Evolutionary conservation across 2,113 vertebrate genomes (phyloP).

Genomic region (Cnemophilus loriae): DNA sequence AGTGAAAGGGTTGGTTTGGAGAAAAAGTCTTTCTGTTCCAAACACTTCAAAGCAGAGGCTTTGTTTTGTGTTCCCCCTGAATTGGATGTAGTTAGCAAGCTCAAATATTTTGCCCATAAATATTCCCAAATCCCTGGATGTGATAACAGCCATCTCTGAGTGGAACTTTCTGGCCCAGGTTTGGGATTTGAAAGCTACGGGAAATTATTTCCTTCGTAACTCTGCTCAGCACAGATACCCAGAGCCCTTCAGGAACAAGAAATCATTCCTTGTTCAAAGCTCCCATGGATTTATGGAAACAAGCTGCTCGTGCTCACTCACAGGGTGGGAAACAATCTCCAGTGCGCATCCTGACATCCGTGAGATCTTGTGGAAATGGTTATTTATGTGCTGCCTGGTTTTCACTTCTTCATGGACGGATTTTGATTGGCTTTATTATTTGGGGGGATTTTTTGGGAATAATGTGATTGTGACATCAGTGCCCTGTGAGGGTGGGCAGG

Average conservation of each 20-base stretch:
- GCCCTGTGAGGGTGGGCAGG: neutral
- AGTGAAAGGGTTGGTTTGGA: neutral
- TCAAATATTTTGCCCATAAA: neutral
- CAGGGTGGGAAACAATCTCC: neutral
- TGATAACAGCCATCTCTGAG: neutral
- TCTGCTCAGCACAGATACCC: neutral
- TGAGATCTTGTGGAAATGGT: neutral
- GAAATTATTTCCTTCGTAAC: neutral
- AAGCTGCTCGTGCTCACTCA: neutral
- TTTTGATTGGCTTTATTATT: neutral
- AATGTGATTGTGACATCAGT: neutral
- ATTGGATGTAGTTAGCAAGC: neutral
- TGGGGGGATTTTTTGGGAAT: neutral
- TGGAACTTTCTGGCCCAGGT: neutral
- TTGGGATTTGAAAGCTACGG: neutral
- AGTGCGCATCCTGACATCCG: fast-evolving
- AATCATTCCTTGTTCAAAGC: neutral
- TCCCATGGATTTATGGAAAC: neutral
- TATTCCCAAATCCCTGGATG: neutral
- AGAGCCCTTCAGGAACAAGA: neutral
- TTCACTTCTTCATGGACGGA: fast-evolving
- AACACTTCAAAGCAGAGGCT: conserved; percentile 30
- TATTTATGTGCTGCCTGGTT: neutral
- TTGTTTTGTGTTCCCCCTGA: neutral
- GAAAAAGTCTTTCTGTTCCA: neutral